Base-by-base conservation (phyloP, 2,888 invertebrate species). In the Diloba caeruleocephala region DNA sequence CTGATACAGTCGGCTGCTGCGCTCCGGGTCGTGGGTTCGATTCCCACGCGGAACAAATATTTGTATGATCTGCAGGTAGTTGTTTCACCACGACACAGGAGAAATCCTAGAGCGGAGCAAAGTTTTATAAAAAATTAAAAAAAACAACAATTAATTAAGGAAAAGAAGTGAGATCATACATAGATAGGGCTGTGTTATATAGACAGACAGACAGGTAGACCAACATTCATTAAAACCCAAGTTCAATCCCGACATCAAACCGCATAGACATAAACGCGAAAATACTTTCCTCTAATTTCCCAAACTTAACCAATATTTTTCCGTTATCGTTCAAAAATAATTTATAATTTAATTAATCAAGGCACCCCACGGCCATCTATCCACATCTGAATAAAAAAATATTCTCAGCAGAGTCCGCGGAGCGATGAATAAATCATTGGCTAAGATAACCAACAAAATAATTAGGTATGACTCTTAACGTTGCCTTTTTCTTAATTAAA, bases 371-470 rank as follows among this genome's bases (percentile, higher is more conserved):
- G 70, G 78, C 77, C 72, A 81, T 79, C 79, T 78, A 77, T 84
- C 76, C 76, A 71, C 71, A 74, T 77, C 69, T 63, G 69, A 79
- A 78, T 70, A 78, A 81, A 86, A 83, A 79, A 78, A 76, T 61
- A 48, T 70, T 76, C 70, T 56, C 56, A 61, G 65, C 61, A 58
- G 45, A 57, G 41, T 46, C 62, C 29, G 31, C 56, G 67, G 49
- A n/a, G n/a, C n/a, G n/a, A 68, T 79, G 81, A 83, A 92, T 92
- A 91, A 91, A 92, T 92, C 91, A 92, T 87, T 81, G 71, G 66
- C 66, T 69, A 74, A 89, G 91, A 91, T 92, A 92, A 91, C 87
- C 82, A 83, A 72, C 73, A 82, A 88, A 88, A 91, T 92, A 92
- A 92, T 92, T 90, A 91, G 84, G 73, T 78, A 71, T 71, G 65